Evolutionary conservation across 1,140 invertebrate species (phyloP).

Genomic region (Drosophila tropicalis): DNA sequence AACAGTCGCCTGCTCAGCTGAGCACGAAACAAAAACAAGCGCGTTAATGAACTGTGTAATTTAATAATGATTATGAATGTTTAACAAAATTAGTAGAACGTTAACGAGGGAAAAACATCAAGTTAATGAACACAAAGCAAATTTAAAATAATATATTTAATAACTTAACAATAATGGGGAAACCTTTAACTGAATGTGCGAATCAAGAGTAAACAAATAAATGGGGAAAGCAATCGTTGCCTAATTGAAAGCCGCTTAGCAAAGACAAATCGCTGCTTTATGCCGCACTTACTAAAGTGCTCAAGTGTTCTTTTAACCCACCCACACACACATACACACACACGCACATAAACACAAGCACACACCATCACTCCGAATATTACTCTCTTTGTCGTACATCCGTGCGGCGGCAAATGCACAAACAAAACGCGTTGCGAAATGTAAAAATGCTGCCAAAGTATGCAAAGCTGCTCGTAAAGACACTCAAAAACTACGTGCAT

Average conservation of each 20-base stretch:
- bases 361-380: slow-evolving; percentile 31
- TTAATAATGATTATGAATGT: slow-evolving; percentile 26
- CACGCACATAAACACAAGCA: neutral
- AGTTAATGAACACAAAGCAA: neutral
- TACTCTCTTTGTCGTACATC: slow-evolving; percentile 35
- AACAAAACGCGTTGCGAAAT: slow-evolving; percentile 75
- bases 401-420: slow-evolving; percentile 65
- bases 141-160: neutral
- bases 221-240: slow-evolving; percentile 41
- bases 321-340: slow-evolving; percentile 11
- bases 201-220: slow-evolving; percentile 11
- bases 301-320: slow-evolving; percentile 27
- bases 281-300: slow-evolving; percentile 53
- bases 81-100: slow-evolving; percentile 10
- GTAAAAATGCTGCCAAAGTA: slow-evolving; percentile 78
- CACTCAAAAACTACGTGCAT: slow-evolving; percentile 74
- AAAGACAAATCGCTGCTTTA: slow-evolving; percentile 58
- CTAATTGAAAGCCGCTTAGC: slow-evolving; percentile 71
- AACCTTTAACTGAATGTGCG: neutral
- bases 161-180: neutral
- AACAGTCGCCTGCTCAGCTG: slow-evolving; percentile 69
- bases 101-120: neutral
- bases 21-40: slow-evolving; percentile 53
- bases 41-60: slow-evolving; percentile 74
- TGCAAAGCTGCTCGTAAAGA: slow-evolving; percentile 80